Evolutionary conservation across 2,113 vertebrate species (phyloP), one percentile per base, ranked within the genome.

Genomic region (Trinectes maculatus): DNA sequence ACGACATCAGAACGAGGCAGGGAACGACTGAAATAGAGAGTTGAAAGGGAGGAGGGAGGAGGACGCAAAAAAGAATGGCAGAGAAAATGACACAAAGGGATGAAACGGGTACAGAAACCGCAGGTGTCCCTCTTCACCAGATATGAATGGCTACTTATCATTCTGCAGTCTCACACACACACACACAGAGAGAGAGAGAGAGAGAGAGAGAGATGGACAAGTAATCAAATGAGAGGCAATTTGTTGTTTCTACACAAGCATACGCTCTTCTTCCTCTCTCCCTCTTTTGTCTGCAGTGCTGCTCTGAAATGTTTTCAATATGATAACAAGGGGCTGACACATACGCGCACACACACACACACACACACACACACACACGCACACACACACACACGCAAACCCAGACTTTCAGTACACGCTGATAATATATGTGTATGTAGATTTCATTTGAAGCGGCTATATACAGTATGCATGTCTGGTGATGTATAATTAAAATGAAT

Each of bases 161-260:
- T 77, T 69, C 68, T 73, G 78, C 66, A 47, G 79, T 87, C 83
- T 85, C 56, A 75, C 83, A 85, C 83, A 87, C 56, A 75, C 83
- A 85, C 83, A 79, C 44, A 46, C 12, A 36, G 25, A 18, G 10
- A 57, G 52, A 71, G 24, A 62, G 25, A 34, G 70, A 59, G 71
- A 56, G 42, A 57, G 52, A 60, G 46, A 66, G 51, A 60, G 59
- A 34, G 64, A 73, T 57, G 76, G 61, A 76, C 48, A 21, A 73
- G 69, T 83, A 85, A 91, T 89, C 85, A 88, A 81, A 88, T 85
- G 82, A 89, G 74, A 85, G 83, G 80, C 85, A 85, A 89, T 89
- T 91, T 89, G 87, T 89, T 89, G 78, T 91, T 87, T 88, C 82
- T 84, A 83, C 37, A 63, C 79, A 55, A 78, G 82, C 76, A 67